phyloP scores from a whole-genome alignment of 2,113 vertebrate genomes.

The Theropithecus gelada region DNA sequence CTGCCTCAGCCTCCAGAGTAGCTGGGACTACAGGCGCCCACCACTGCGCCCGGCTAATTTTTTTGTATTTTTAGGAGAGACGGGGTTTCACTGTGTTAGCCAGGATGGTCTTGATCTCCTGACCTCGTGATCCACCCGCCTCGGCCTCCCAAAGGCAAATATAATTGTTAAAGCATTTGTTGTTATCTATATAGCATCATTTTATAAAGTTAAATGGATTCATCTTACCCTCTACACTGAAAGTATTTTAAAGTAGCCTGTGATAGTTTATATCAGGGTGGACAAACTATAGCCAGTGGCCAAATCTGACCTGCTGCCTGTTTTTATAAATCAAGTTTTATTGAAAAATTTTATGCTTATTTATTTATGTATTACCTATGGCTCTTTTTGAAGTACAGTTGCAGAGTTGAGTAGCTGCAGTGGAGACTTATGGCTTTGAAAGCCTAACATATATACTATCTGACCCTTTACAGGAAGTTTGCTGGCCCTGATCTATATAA shows the following conservation, averaged over 20 bases:
- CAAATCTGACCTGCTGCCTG: neutral
- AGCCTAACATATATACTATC: neutral
- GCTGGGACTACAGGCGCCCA: too few relatives aligned
- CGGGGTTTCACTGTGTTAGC: too few relatives aligned
- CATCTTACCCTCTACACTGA: neutral
- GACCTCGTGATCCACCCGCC: too few relatives aligned
- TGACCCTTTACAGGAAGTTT: neutral
- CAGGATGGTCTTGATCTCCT: too few relatives aligned
- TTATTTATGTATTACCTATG: neutral
- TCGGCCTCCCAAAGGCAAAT: neutral
- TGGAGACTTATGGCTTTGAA: neutral
- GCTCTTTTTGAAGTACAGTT: neutral
- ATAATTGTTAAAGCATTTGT: neutral
- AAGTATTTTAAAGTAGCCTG: neutral
- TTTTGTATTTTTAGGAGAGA: too few relatives aligned
- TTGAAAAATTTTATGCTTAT: neutral
- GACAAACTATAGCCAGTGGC: neutral
- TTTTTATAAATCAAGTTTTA: conserved; percentile 40
- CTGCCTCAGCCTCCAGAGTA: too few relatives aligned
- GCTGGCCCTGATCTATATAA: neutral
- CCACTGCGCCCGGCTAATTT: too few relatives aligned
- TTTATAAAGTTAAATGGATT: neutral
- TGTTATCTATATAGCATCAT: neutral
- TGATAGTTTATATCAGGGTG: neutral
- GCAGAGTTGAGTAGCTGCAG: neutral